phyloP scores from a whole-genome alignment of 2,113 vertebrate species.

The Xerus inauris region DNA sequence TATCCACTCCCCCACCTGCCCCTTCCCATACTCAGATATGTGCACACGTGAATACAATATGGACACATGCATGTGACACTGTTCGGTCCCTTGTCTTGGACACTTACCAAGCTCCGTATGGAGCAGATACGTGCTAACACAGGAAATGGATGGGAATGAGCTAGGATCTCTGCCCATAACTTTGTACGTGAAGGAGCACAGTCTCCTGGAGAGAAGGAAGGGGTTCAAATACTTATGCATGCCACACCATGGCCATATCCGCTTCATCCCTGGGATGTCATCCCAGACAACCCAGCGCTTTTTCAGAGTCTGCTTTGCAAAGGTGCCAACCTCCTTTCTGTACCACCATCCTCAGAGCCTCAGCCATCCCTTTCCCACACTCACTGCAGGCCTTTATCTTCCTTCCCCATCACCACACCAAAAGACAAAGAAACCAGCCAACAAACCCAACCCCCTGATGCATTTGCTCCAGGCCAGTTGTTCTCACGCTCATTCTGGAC shows the following conservation, averaged over 20 bases:
- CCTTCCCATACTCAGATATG: not conserved
- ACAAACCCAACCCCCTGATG: not conserved
- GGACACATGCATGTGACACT: no score
- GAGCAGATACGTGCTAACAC: not conserved
- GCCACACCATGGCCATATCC: not conserved
- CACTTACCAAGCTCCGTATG: not conserved
- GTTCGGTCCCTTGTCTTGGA: not conserved
- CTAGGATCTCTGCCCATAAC: not conserved
- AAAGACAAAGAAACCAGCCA: not conserved
- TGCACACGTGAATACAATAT: not conserved
- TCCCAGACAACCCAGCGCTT: not conserved
- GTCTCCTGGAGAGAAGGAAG: not conserved
- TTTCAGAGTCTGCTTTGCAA: slow-evolving; percentile 7
- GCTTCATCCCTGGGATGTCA: not conserved
- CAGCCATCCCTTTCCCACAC: not conserved
- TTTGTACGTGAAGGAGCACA: not conserved
- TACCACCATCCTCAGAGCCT: not conserved
- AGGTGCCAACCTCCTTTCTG: not conserved
- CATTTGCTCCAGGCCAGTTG: not conserved
- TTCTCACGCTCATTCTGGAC: not conserved
- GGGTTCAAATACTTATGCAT: not conserved
- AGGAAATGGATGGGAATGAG: not conserved
- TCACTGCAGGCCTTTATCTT: not conserved
- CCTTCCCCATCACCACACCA: not conserved
- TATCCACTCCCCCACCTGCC: not conserved